Evolutionary conservation across 2,113 vertebrate genomes (phyloP), one percentile per base, ranked within the genome.

Genomic region (Typhlomys cinereus): DNA sequence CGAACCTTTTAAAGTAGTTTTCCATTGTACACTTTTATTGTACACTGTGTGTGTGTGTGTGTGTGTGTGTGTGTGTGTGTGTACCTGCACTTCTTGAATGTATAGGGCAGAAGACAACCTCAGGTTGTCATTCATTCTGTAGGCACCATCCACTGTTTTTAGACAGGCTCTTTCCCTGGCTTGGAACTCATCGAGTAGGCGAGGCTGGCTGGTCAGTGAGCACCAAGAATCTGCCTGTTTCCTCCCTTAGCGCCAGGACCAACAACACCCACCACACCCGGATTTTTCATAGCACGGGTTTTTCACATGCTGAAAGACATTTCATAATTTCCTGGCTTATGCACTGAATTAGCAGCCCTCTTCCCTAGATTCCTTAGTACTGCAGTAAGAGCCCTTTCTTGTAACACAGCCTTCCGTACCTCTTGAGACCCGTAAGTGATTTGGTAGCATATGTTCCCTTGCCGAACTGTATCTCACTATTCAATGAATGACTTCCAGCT

Each of bases 381-480:
- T 20, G 98, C 98, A 52, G 98, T 97, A 87, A 99, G 86, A 62
- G 99, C 97, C 98, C 99, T 99, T 31, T 99, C 99, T 96, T 98
- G 98, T 83, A 99, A 94, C 97, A 99, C 97, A 57, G 98, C 98
- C 83, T 97, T 99, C 99, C 99, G 99, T 21, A 99, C 99, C 98
- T 99, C 98, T 97, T 98, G 99, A 90, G 97, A 99, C 95, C 98
- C 14, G 4, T 57, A 62, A 4, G 59, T 62, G 39, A 23, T 23
- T 62, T 41, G 98, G 99, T 39, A 99, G 98, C 59, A 99, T 98
- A 85, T 99, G 99, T 70, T 99, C 98, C 91, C 97, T 98, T 92
- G 98, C 99, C 91, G 99, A 96, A 82, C 97, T 98, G 96, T 98
- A 98, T 59, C 99, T 98, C 96, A 99, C 99, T 97, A 99, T 99